These are phyloP conservation scores for Glomeris maerens DNA, from an alignment of 1,140 invertebrate species.

Conservation along the genomic window DNA sequence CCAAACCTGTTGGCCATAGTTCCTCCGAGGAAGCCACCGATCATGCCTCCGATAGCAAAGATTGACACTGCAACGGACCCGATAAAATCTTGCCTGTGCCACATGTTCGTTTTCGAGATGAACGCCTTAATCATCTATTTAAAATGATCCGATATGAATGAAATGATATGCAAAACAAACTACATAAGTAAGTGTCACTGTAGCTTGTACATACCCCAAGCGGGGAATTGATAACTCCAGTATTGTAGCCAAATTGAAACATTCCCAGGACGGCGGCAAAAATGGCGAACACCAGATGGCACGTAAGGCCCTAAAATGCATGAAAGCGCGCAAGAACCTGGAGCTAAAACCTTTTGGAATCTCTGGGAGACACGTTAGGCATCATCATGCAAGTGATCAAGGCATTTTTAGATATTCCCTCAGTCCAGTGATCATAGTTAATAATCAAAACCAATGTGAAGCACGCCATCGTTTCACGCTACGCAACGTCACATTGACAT, in stretches of 20 bases:
- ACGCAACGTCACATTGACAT: no score
- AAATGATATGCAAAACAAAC: constrained; percentile 8
- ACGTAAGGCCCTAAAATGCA: constrained; percentile 64
- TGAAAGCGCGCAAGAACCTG: neutral
- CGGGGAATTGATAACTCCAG: constrained; percentile 94
- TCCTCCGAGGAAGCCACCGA: constrained; percentile 81
- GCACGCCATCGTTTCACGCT: no score
- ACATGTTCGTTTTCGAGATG: no score
- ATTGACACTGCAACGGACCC: constrained; percentile 85
- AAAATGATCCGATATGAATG: constrained; percentile 21
- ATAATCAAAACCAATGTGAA: no score
- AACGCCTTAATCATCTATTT: constrained; percentile 71
- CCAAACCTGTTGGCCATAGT: constrained; percentile 78
- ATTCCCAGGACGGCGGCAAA: constrained; percentile 88
- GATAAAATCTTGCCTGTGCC: constrained; percentile 54
- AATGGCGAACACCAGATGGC: constrained; percentile 81
- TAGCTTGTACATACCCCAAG: constrained; percentile 45
- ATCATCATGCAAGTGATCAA: no score
- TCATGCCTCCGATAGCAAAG: constrained; percentile 89
- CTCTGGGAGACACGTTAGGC: no score
- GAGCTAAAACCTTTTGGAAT: neutral
- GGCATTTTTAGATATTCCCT: no score
- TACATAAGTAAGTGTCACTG: neutral
- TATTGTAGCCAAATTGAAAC: constrained; percentile 98
- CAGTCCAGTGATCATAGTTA: no score